Base-by-base conservation (phyloP, 2,888 invertebrate genomes). In the Margaritifera margaritifera region DNA sequence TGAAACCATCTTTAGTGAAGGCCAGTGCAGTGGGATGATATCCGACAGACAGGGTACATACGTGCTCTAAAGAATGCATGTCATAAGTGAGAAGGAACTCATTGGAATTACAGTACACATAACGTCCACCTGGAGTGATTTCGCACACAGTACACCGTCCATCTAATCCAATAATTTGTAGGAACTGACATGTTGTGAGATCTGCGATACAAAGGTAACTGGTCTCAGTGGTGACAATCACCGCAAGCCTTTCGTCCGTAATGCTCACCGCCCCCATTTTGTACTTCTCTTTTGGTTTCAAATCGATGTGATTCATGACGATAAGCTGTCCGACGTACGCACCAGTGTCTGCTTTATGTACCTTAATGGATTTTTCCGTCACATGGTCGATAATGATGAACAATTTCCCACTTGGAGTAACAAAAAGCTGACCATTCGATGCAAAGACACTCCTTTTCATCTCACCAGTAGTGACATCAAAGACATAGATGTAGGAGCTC, bases 271-370 rank as follows among this genome's bases (percentile, higher is more conserved):
- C 70, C 5, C 80, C 83, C 69, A 87, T 78, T 56, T 81, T 80
- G 78, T 87, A 87, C 64, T 81, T 85, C 63, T 85, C 84, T 61
- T 85, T 84, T 1, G 88, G 80, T 62, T 83, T 81, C 57, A 82
- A 62, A 42, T 84, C 79, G 8, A 89, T 75, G 68, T 88, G 86
- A 66, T 87, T 88, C 79, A 85, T 74, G 6, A 88, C 84, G 22
- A 89, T 86, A n/a, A 89, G 77, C 70, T 89, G 89, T 8, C 88
- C 88, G 15, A 87, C 64, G 71, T 85, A 89, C 15, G 68, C 76
- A 1, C 89, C 89, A 1, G 78, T 84, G n/a, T 79, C 77, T 0
- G 84, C 70, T 15, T 80, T 78, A 72, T 89, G 89, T 24, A 89
- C 74, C 72, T 89, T 89, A 31, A 89, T 80, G 1, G 87, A 78